Evolutionary conservation across 2,113 vertebrate genomes (phyloP).

Genomic region (Misgurnus mizolepis): DNA sequence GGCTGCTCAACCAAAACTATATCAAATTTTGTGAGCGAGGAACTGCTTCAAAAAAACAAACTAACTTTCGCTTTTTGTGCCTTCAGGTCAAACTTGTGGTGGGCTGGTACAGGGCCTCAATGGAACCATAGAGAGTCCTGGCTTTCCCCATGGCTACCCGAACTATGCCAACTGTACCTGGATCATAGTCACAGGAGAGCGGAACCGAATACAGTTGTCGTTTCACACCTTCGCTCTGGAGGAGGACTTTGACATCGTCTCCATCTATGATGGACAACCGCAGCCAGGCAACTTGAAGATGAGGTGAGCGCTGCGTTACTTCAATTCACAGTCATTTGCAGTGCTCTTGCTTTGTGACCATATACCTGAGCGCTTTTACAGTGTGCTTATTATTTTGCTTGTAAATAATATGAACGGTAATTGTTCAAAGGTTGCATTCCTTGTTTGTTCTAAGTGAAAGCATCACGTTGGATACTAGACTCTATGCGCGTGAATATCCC

Average conservation of each 20-base stretch:
- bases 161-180: conserved; percentile 99
- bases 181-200: conserved; percentile 95
- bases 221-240: conserved; percentile 95
- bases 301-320: conserved; percentile 74
- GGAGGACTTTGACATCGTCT: conserved; percentile 98
- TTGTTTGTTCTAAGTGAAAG: neutral
- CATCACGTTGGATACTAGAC: neutral
- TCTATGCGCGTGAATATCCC: neutral
- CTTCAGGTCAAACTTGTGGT: conserved; percentile 91
- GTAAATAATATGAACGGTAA: conserved; percentile 9
- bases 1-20: too few relatives aligned
- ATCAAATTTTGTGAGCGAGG: too few relatives aligned
- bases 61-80: neutral
- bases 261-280: conserved; percentile 94
- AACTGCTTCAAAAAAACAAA: too few relatives aligned
- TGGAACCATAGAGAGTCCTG: conserved; percentile 94
- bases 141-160: conserved; percentile 97
- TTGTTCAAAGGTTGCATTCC: neutral
- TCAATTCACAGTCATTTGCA: neutral
- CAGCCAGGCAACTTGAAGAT: conserved; percentile 96
- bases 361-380: neutral
- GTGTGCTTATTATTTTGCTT: too few relatives aligned
- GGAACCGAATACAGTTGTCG: conserved; percentile 93
- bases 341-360: neutral
- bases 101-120: conserved; percentile 96